Conservation (phyloP, 2,797 vertebrate genomes). For the Anas capensis region DNA sequence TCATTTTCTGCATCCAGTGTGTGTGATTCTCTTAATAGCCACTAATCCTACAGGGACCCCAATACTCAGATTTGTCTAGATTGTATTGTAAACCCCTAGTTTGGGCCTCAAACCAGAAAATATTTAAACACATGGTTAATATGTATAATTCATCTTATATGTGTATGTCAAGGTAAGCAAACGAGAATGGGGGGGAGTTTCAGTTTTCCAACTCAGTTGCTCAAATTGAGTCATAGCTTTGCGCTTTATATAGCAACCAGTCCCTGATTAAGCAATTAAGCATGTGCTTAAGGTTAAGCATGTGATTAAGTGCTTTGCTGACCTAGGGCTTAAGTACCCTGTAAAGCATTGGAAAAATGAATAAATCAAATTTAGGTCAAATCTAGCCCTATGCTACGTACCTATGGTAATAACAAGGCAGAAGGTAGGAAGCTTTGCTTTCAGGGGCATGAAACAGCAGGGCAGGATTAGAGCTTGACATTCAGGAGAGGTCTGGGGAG, state of each 20-base stretch:
- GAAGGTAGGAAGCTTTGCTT: constrained; percentile 24
- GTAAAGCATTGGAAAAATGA: constrained; percentile 64
- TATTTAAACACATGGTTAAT: not conserved
- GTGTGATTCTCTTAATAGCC: not conserved
- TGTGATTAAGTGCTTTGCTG: constrained; percentile 71
- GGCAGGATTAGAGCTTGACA: constrained; percentile 48
- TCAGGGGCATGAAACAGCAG: not conserved
- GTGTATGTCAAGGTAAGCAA: not conserved
- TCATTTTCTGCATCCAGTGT: not conserved
- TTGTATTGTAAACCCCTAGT: not conserved
- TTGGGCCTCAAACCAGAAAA: not conserved
- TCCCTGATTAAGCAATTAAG: constrained; percentile 71
- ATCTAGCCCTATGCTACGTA: constrained; percentile 35
- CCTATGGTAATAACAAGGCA: constrained; percentile 34
- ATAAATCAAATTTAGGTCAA: constrained; percentile 74
- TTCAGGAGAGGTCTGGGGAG: not conserved
- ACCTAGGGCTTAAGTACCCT: constrained; percentile 67
- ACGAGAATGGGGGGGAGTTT: not conserved
- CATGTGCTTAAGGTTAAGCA: constrained; percentile 73
- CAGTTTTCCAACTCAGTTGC: constrained; percentile 9
- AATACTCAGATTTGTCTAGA: not conserved
- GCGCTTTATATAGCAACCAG: constrained; percentile 59
- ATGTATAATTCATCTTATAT: not conserved
- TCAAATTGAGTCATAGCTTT: constrained; percentile 50
- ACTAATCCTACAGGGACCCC: not conserved